A percentile compares a stretch with the other conserved stretches of the same genome.
Evolutionary conservation across 2,113 vertebrate genomes (phyloP).

Genomic region (Lampris megalopsis): DNA sequence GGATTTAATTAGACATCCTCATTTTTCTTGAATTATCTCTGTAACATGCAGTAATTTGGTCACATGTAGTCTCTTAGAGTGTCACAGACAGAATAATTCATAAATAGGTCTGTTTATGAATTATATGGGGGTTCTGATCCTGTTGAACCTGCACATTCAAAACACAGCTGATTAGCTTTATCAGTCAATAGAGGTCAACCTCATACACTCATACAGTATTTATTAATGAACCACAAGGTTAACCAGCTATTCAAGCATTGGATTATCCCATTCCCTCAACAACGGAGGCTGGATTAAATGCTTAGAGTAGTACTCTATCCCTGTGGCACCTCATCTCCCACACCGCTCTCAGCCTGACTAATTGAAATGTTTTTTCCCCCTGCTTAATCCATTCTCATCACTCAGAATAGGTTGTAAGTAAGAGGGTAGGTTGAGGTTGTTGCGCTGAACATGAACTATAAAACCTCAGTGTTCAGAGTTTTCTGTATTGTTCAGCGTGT

Average conservation of each 20-base stretch:
- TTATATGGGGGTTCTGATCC: not conserved
- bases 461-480: too few relatives aligned
- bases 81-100: too few relatives aligned
- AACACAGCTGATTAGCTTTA: not conserved
- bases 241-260: slow-evolving; percentile 31
- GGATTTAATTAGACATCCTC: too few relatives aligned
- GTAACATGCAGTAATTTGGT: too few relatives aligned
- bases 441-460: not conserved
- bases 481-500: not conserved
- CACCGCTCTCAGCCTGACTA: slow-evolving; percentile 21
- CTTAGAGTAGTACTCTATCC: not conserved
- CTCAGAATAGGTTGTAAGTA: not conserved
- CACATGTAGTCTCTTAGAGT: too few relatives aligned
- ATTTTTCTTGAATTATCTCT: too few relatives aligned
- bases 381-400: not conserved
- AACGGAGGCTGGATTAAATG: slow-evolving; percentile 38
- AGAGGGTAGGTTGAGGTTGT: too few relatives aligned
- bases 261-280: slow-evolving; percentile 27
- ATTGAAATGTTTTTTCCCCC: slow-evolving; percentile 15
- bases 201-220: slow-evolving; percentile 15
- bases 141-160: not conserved
- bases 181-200: not conserved
- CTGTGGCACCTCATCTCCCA: not conserved
- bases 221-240: slow-evolving; percentile 7
- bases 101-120: not conserved